Percentiles rank a stretch among this genome's conserved stretches.
phyloP scores from a whole-genome alignment of 1,140 invertebrate genomes.

The Atopsyche davidsoni region DNA sequence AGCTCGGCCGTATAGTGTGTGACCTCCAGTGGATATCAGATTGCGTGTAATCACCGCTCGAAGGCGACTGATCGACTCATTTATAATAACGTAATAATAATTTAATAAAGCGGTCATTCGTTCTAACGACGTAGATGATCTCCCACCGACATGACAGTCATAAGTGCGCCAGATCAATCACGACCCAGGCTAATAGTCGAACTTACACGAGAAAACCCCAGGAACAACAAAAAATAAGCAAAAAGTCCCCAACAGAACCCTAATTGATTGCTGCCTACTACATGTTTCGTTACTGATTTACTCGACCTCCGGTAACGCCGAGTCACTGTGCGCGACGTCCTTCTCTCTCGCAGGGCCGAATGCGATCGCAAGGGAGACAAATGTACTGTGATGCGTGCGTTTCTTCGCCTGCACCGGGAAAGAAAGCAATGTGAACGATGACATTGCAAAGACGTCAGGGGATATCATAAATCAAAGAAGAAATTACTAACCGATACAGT shows the following conservation, averaged over 20 bases:
- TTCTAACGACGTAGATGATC: too few relatives aligned
- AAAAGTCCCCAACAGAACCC: conserved; percentile 20
- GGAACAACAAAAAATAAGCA: conserved; percentile 19
- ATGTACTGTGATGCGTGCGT: not conserved
- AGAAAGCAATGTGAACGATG: conserved; percentile 21
- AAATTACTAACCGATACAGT: conserved; percentile 30
- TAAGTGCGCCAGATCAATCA: conserved; percentile 25
- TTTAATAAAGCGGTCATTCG: too few relatives aligned
- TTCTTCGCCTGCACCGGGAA: not conserved
- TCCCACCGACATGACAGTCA: conserved; percentile 22
- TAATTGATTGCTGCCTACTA: conserved; percentile 27
- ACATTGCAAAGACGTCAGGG: conserved; percentile 25
- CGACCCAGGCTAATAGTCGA: conserved; percentile 17
- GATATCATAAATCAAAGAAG: conserved; percentile 30
- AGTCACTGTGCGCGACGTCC: not conserved
- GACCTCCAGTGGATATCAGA: too few relatives aligned
- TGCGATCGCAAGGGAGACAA: not conserved
- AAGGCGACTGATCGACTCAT: too few relatives aligned
- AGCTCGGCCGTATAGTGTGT: too few relatives aligned
- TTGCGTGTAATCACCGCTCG: too few relatives aligned
- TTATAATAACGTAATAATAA: too few relatives aligned
- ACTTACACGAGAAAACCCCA: conserved; percentile 11
- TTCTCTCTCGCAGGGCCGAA: not conserved
- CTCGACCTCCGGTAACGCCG: not conserved
- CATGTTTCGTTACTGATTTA: conserved; percentile 16